Evolutionary conservation across 2,797 vertebrate genomes (phyloP), one percentile per base, ranked within the genome.

Genomic region (Anguilla pacifica): DNA sequence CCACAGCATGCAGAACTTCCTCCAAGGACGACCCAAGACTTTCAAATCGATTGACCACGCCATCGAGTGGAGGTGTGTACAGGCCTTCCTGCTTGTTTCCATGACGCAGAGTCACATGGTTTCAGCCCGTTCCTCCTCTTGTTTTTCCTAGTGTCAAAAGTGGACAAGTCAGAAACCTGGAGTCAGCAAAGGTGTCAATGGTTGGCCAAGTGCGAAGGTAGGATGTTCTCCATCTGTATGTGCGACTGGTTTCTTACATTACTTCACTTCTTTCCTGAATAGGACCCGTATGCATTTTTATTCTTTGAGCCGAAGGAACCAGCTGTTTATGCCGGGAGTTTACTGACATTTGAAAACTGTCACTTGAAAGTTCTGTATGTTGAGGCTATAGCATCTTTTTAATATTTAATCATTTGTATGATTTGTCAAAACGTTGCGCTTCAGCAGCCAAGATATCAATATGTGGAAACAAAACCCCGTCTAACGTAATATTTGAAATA

Each of bases 151-250:
- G 95, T 0, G 91, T 95, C 3, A 95, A 95, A 84, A 95, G 95
- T 0, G 95, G 95, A 6, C 94, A 95, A 89, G 96, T 95, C 85
- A 91, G 93, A 86, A 96, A 96, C 91, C 91, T 95, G 86, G 94
- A 95, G 86, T 95, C 95, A 49, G 95, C 95, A 84, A 90, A 93
- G 89, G 95, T 96, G 25, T 96, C 95, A 0, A 91, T 96, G 94
- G 93, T 93, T 49, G 95, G 95, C 86, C 95, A 96, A 91, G 91
- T 95, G 51, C 93, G 94, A 90, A 91, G 94, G 95, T 96, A 90
- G 53, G 79, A 49, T 51, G 19, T 79, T 79, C 22, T 22, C 15
- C 6, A 25, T 25, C 3, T 79, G 19, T 46, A 46, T 7, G 39
- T 49, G 15, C 2, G 6, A 4, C 2, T 82, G 35, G 39, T 74